phyloP scores from a whole-genome alignment of 2,797 vertebrate genomes.

The Aplochiton taeniatus region DNA sequence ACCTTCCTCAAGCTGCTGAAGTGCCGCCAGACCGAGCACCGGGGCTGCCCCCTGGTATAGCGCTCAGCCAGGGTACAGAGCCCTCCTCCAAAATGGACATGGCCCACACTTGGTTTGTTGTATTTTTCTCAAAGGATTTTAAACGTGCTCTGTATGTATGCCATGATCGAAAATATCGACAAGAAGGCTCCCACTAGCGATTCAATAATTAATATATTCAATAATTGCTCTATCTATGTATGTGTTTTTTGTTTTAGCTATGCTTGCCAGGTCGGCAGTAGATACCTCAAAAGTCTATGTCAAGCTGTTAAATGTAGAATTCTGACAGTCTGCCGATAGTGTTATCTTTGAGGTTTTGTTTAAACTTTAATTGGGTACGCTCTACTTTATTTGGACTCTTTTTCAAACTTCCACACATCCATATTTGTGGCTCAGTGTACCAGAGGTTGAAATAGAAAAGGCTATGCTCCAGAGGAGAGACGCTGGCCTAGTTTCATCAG shows the following conservation, averaged over 20 bases:
- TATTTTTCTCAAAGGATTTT: neutral
- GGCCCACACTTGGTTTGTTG: neutral
- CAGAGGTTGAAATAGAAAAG: too few species aligned
- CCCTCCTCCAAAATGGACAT: neutral
- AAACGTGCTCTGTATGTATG: neutral
- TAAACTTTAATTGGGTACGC: neutral
- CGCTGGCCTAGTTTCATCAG: neutral
- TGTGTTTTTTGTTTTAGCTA: too few species aligned
- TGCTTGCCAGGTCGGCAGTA: too few species aligned
- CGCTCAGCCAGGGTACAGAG: neutral
- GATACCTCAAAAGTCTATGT: too few species aligned
- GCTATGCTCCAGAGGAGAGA: too few species aligned
- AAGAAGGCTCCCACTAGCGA: too few species aligned
- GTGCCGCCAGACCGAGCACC: constrained; percentile 35
- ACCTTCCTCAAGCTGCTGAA: constrained; percentile 54
- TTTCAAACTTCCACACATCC: too few species aligned
- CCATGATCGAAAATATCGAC: too few species aligned
- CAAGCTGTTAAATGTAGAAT: too few species aligned
- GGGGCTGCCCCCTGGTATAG: constrained; percentile 40
- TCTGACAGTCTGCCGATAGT: neutral
- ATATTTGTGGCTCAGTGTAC: too few species aligned
- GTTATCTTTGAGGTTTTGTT: neutral
- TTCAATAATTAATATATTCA: too few species aligned
- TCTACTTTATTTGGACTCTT: neutral
- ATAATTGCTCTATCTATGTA: too few species aligned